These are phyloP conservation scores for Oxycera nigricornis DNA, from an alignment of 2,888 invertebrate genomes.

Conservation along the genomic window DNA sequence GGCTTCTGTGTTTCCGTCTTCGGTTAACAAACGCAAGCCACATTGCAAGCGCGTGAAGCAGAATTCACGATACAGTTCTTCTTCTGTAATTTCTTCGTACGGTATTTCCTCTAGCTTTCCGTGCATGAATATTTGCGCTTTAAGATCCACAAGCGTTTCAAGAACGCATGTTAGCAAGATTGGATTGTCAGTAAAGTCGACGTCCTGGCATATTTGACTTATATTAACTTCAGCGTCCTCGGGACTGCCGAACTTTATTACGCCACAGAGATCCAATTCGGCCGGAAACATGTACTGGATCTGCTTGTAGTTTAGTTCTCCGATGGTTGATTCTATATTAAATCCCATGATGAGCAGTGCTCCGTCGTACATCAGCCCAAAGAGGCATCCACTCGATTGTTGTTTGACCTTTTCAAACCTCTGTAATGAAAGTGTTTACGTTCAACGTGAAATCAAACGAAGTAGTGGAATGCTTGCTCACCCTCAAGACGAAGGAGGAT, in stretches of 20 bases:
- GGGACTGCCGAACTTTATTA: constrained; percentile 71
- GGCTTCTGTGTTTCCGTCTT: constrained; percentile 63
- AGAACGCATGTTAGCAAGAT: constrained; percentile 68
- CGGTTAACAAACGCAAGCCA: constrained; percentile 70
- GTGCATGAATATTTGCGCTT: constrained; percentile 74
- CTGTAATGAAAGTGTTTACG: constrained; percentile 61
- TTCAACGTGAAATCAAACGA: constrained; percentile 59
- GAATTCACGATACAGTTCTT: constrained; percentile 73
- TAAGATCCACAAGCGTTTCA: constrained; percentile 67
- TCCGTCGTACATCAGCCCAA: constrained; percentile 77
- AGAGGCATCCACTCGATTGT: constrained; percentile 73
- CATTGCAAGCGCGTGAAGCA: constrained; percentile 74
- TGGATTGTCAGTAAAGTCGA: constrained; percentile 83
- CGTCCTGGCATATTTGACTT: constrained; percentile 71
- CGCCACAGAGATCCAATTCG: constrained; percentile 79
- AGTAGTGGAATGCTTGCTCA: not conserved
- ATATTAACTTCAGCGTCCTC: constrained; percentile 68
- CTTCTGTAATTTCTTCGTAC: constrained; percentile 69
- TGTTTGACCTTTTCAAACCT: constrained; percentile 71
- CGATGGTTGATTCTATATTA: constrained; percentile 69
- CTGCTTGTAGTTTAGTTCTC: constrained; percentile 63
- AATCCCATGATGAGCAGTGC: constrained; percentile 73
- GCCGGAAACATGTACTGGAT: constrained; percentile 73
- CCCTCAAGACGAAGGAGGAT: constrained; percentile 74
- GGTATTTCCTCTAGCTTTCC: constrained; percentile 73